Base-by-base conservation (phyloP, 2,888 invertebrate species). In the Heliconius erato region DNA sequence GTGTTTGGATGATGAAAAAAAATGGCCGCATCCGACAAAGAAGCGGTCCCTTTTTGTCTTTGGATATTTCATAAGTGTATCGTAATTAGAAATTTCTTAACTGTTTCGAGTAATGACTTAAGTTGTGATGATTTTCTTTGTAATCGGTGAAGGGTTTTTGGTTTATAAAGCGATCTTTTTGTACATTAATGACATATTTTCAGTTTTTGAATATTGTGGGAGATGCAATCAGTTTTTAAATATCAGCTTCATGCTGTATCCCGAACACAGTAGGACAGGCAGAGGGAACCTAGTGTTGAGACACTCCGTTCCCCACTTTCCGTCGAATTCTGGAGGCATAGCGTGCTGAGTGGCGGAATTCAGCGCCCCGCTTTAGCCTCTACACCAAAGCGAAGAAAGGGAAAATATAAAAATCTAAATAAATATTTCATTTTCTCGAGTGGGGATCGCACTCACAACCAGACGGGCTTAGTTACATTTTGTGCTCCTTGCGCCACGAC, bases 61-160 rank as follows among this genome's bases (percentile, higher is more conserved):
- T 81, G 86, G 87, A 93, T 93, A 89, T 88, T 90, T 94, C 94
- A 93, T 94, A 94, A 94, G 91, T 93, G 93, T 92, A 94, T 91
- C 87, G 87, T 88, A 92, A 93, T 94, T 93, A 93, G 93, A 92
- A 91, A 91, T 91, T 91, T 92, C 89, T 89, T 87, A 90, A 88
- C 86, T 88, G 88, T 88, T 88, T 87, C 85, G 88, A 87, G 87
- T 88, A 89, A 94, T 94, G 92, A 93, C 92, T 94, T 92, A 89
- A 91, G 91, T 90, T 91, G 90, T 35, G 78, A 88, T 86, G 35
- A n/a, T 76, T 74, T 74, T 74, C 16, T 80, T 69, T n/a, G 32
- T 12, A 69, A 35, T 40, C 9, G 59, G 59, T 59, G 7, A 3
- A 16, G 67, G 14, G 3, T 28, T 67, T 67, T 67, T 32, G 67